These are phyloP conservation scores for Oryzias celebensis DNA, from an alignment of 2,113 vertebrate genomes.

Conservation along the genomic window DNA sequence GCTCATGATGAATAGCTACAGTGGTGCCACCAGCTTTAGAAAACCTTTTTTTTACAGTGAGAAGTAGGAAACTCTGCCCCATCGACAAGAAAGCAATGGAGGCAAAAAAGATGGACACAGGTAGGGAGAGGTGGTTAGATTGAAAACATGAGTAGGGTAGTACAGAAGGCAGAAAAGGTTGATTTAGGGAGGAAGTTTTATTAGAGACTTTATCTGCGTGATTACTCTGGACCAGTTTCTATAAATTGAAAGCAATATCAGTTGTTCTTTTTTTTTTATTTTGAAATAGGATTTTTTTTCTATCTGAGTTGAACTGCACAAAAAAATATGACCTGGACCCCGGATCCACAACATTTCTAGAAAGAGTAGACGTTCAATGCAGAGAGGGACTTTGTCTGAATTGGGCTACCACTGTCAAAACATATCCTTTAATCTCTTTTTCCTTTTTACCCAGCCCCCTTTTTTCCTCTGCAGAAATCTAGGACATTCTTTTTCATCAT, in stretches of 20 bases:
- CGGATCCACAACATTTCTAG: neutral
- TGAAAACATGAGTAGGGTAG: slow-evolving; percentile 3
- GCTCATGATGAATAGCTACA: slow-evolving; percentile 27
- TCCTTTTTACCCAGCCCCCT: slow-evolving; percentile 38
- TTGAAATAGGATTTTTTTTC: neutral
- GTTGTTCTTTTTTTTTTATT: too few species aligned
- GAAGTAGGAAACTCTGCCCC: slow-evolving; percentile 26
- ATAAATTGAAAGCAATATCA: too few species aligned
- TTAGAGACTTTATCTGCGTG: slow-evolving; percentile 1
- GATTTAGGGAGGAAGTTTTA: slow-evolving; percentile 31
- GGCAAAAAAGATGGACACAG: slow-evolving; percentile 19
- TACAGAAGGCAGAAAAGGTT: slow-evolving; percentile 25
- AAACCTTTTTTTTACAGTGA: slow-evolving; percentile 51
- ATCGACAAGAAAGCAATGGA: slow-evolving; percentile 27
- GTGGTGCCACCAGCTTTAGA: slow-evolving; percentile 29
- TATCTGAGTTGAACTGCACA: too few species aligned
- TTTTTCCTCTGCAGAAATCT: slow-evolving; percentile 65
- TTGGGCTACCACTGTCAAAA: slow-evolving; percentile 60
- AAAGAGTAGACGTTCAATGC: slow-evolving; percentile 21
- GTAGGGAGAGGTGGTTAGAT: slow-evolving; percentile 3
- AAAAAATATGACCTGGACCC: neutral
- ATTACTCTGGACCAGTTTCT: too few species aligned
- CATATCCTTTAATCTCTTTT: slow-evolving; percentile 64
- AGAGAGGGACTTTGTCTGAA: slow-evolving; percentile 45
- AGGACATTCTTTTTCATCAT: slow-evolving; percentile 71